Evolutionary conservation across 2,797 vertebrate genomes (phyloP), one percentile per base, ranked within the genome.

Genomic region (Arremon brunneinucha): DNA sequence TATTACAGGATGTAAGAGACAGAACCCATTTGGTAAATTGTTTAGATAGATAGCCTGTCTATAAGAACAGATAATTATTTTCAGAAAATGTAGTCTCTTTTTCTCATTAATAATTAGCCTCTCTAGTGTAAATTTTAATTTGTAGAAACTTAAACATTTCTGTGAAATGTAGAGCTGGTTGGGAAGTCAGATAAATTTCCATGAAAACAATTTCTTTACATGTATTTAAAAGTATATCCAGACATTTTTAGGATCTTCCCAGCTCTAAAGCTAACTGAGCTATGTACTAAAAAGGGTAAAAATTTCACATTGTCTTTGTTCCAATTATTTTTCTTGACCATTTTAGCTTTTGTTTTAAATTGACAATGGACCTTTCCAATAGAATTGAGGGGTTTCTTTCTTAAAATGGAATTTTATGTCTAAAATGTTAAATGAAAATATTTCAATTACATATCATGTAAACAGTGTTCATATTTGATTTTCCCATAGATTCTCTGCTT

Each of bases 341-440:
- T 84, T 83, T 77, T 37, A 67, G 30, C 12, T 86, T 79, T 75
- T 71, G 35, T 67, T 93, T 90, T 49, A 78, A 86, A 76, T 44
- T 82, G 32, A 43, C 3, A 9, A 18, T 57, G 8, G 50, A 55
- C 11, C 0, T 0, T 55, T 89, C 44, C 22, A 57, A 30, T 32
- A 65, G 20, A 81, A 68, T 4, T 1, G 1, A 41, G 5, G 1
- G 6, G 0, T 11, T 17, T 46, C 55, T 74, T 79, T 27, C 14
- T 5, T 20, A 5, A 34, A 74, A 86, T 34, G 26, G 32, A 79
- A 52, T 72, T 79, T 92, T 72, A 59, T 69, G 7, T 59, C 26
- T 59, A 69, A 90, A 76, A 41, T 50, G 9, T 49, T 34, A 90
- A 68, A 78, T 81, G 13, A 87, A 80, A 88, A 57, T 2, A 69